phyloP scores from a whole-genome alignment of 2,888 invertebrate species.

The Microchrysa polita region DNA sequence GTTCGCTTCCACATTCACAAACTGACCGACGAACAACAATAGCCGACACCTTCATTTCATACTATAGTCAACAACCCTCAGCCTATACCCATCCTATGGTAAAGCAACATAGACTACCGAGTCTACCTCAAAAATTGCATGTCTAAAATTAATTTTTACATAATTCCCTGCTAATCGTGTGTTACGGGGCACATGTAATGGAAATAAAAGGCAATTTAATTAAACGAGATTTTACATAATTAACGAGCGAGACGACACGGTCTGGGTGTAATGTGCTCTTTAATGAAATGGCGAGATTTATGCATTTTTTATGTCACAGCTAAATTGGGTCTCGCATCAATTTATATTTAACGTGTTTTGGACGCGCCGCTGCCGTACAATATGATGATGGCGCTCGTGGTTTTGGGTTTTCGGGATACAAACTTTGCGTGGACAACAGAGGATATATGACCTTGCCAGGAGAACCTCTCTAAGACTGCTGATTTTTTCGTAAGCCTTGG shows the following conservation, averaged over 20 bases:
- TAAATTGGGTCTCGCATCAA: slow-evolving; percentile 24
- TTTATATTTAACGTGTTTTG: slow-evolving; percentile 24
- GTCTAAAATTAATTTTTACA: slow-evolving; percentile 49
- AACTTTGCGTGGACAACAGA: no score
- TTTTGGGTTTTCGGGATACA: no score
- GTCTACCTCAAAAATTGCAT: slow-evolving; percentile 43
- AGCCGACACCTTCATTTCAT: no score
- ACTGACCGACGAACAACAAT: no score
- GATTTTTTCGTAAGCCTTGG: no score
- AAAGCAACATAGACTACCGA: neutral
- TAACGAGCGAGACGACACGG: slow-evolving; percentile 15
- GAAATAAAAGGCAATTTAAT: slow-evolving; percentile 49
- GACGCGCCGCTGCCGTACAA: no score
- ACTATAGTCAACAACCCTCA: no score
- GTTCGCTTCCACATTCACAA: no score
- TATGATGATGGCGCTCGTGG: no score
- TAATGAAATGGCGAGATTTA: slow-evolving; percentile 38
- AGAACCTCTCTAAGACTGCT: no score
- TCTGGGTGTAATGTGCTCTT: slow-evolving; percentile 24
- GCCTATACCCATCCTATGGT: no score
- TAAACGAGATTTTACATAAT: slow-evolving; percentile 50
- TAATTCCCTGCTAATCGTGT: slow-evolving; percentile 43
- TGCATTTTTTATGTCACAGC: slow-evolving; percentile 47
- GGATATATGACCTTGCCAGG: no score
- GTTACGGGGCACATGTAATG: slow-evolving; percentile 44